A percentile compares a stretch with the other conserved stretches of the same genome.
Conservation (phyloP, 2,113 vertebrate species). For the Anolis carolinensis region DNA sequence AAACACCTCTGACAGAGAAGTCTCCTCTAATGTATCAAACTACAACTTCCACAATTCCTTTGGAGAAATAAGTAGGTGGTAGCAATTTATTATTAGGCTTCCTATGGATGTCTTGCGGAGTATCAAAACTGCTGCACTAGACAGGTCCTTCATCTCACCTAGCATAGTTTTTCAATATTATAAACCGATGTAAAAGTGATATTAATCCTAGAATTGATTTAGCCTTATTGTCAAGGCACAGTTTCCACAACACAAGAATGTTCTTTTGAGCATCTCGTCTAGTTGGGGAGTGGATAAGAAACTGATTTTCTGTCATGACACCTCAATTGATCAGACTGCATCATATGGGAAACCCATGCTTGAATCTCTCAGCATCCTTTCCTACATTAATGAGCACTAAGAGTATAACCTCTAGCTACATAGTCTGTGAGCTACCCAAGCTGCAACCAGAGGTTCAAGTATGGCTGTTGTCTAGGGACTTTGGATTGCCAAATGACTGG, state of each 20-base stretch:
- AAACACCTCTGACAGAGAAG: neutral
- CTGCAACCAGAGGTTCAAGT: neutral
- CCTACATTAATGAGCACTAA: no score
- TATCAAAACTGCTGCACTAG: neutral
- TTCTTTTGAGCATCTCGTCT: neutral
- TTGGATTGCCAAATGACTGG: neutral
- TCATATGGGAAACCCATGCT: neutral
- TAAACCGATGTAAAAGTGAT: neutral
- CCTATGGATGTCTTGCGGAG: neutral
- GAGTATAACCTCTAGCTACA: neutral
- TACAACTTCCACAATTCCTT: neutral
- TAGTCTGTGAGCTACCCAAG: neutral
- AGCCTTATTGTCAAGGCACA: neutral
- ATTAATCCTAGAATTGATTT: neutral
- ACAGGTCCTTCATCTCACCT: no score
- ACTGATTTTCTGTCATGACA: neutral
- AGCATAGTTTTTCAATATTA: neutral
- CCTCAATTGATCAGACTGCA: no score
- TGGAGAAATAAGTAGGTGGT: neutral
- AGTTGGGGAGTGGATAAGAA: neutral
- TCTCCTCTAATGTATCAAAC: neutral
- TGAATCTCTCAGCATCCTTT: conserved; percentile 1
- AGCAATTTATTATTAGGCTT: neutral
- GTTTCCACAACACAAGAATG: neutral
- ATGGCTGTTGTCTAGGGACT: neutral